Evolutionary conservation across 1,140 invertebrate genomes (phyloP), one percentile per base, ranked within the genome.

Genomic region (Acromyrmex echinatior): DNA sequence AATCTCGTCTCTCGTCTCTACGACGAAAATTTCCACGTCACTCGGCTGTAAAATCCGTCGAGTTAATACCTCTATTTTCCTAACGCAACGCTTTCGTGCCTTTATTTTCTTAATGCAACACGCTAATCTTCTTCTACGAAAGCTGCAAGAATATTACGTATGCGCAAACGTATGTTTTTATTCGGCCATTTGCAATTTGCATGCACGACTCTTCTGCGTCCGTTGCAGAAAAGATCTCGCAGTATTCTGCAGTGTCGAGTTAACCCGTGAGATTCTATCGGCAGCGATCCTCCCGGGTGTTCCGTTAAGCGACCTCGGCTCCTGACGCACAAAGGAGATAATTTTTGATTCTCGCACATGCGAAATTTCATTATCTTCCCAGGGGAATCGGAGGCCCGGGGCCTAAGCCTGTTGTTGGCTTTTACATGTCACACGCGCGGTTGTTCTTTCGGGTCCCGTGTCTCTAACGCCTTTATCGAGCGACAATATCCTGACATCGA

Each of bases 361-460:
- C n/a, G 70, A 74, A 84, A 84, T 84, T 76, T 84, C 70, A 86
- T 86, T 86, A 86, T 86, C 84, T 86, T 60, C 80, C 70, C 70
- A 71, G 56, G 70, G 70, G 56, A 62, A 63, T 76, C 80, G 49
- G 70, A 21, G 45, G 53, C 31, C 80, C 68, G 70, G 35, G 71
- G 70, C 68, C 14, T 70, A 78, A 78, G 76, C 78, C 80, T 74
- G 53, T 62, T 82, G 80, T 76, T 58, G n/a, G 80, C 56, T 62
- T 62, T 76, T 84, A 49, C 76, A 39, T 45, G 76, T 80, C 58
- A 45, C 60, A 86, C 35, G 63, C 74, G 49, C 62, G n/a, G 21
- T 85, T 79, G 60, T 79, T 66, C 80, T 63, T 65, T 53, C 60
- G 45, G 21, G 39, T 16, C 25, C 66, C 39, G 68, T 58, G 35